Percentiles rank a stretch among this genome's conserved stretches.
Conservation (phyloP, 2,888 invertebrate genomes). For the Erebia epiphron region DNA sequence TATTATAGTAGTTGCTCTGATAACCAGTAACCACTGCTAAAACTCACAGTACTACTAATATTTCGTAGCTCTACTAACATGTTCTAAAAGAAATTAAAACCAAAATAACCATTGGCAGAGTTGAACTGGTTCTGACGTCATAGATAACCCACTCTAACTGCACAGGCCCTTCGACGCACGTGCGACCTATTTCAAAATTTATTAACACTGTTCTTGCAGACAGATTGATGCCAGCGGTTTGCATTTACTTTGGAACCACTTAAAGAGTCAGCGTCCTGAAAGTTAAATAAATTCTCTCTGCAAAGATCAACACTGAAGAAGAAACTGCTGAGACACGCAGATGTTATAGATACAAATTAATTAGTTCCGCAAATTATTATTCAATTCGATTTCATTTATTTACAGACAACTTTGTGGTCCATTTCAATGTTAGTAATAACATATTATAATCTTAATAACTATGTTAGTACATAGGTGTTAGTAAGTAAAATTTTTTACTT, state of each 20-base stretch:
- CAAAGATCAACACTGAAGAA: background rate
- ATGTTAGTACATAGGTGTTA: too few relatives aligned
- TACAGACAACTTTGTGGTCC: too few relatives aligned
- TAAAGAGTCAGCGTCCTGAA: background rate
- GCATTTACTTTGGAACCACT: conserved; percentile 14
- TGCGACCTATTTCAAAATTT: conserved; percentile 46
- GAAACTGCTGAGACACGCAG: background rate
- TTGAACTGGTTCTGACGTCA: conserved; percentile 66
- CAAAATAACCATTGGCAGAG: conserved; percentile 44
- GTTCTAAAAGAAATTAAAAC: conserved; percentile 19
- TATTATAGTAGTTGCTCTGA: too few relatives aligned
- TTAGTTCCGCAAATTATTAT: too few relatives aligned
- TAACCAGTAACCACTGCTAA: too few relatives aligned
- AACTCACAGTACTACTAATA: too few relatives aligned
- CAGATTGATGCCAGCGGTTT: conserved; percentile 46
- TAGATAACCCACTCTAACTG: conserved; percentile 60
- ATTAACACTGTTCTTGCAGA: conserved; percentile 41
- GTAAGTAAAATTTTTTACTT: too few relatives aligned
- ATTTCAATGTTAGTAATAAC: too few relatives aligned
- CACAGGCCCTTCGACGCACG: conserved; percentile 60
- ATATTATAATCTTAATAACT: too few relatives aligned
- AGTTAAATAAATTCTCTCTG: conserved; percentile 6
- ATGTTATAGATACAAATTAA: too few relatives aligned
- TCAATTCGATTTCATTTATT: too few relatives aligned
- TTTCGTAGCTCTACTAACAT: background rate